Percentiles rank a stretch among this genome's conserved stretches.
phyloP scores from a whole-genome alignment of 2,888 invertebrate genomes.

The Rotaria macrura region DNA sequence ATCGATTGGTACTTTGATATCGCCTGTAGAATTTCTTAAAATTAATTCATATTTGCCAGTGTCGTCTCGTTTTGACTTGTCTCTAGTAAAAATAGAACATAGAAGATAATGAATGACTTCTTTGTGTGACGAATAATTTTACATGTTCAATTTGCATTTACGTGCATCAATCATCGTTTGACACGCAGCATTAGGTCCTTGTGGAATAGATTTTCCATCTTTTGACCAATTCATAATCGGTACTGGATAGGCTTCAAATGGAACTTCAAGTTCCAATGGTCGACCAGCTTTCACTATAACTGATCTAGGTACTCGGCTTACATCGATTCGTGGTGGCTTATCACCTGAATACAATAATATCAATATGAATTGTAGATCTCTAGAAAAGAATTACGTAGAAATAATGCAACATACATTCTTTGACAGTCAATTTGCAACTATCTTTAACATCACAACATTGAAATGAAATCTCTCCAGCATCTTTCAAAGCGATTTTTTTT shows the following conservation, averaged over 20 bases:
- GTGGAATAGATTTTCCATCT: constrained; percentile 57
- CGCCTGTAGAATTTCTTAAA: constrained; percentile 78
- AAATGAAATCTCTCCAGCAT: constrained; percentile 85
- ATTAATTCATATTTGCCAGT: constrained; percentile 80
- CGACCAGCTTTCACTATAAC: constrained; percentile 81
- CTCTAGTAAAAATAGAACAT: constrained; percentile 38
- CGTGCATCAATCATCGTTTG: neutral
- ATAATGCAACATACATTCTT: constrained; percentile 57
- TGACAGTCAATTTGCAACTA: constrained; percentile 69
- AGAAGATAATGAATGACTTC: neutral
- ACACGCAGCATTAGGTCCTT: constrained; percentile 36
- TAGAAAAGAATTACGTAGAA: too few relatives aligned
- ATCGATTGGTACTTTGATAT: constrained; percentile 52
- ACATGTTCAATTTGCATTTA: neutral
- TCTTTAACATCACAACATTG: constrained; percentile 69
- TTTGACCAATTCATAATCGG: constrained; percentile 75
- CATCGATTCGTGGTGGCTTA: constrained; percentile 76
- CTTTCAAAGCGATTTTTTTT: constrained; percentile 83
- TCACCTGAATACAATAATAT: constrained; percentile 56
- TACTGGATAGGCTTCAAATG: constrained; percentile 77
- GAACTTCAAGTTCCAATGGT: constrained; percentile 79
- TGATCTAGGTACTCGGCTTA: constrained; percentile 62
- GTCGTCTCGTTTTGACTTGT: constrained; percentile 62
- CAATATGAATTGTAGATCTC: neutral
- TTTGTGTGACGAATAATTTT: neutral